These are phyloP conservation scores for Drosophila quadrilineata DNA, from an alignment of 1,140 invertebrate species.

Conservation along the genomic window DNA sequence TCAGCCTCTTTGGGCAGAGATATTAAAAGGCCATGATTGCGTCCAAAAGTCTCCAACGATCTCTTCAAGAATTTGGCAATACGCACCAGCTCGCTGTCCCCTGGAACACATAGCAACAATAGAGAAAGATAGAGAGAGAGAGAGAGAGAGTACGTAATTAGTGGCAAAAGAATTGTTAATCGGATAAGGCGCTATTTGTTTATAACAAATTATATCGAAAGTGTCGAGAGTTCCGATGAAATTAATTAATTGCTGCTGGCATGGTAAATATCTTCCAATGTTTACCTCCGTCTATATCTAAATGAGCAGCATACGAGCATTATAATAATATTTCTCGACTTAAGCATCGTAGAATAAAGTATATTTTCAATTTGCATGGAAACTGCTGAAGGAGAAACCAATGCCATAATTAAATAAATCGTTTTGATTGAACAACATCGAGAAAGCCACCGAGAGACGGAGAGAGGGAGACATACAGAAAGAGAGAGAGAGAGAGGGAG, in stretches of 20 bases:
- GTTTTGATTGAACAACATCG: slow-evolving; percentile 8
- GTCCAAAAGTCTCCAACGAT: slow-evolving; percentile 67
- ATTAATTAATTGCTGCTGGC: slow-evolving; percentile 45
- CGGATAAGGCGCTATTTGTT: slow-evolving; percentile 23
- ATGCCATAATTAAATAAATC: neutral
- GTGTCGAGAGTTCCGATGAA: slow-evolving; percentile 33
- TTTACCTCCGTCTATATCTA: slow-evolving; percentile 31
- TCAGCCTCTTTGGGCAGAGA: slow-evolving; percentile 52
- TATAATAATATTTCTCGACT: too few species aligned
- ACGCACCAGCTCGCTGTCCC: slow-evolving; percentile 62
- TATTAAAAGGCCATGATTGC: slow-evolving; percentile 70
- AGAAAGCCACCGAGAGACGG: neutral
- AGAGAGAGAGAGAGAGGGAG: too few species aligned
- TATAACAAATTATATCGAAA: slow-evolving; percentile 6
- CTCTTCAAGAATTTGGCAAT: slow-evolving; percentile 71
- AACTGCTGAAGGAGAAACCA: slow-evolving; percentile 20
- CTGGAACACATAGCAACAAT: slow-evolving; percentile 28
- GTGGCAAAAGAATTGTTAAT: slow-evolving; percentile 17
- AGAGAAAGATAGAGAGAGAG: too few species aligned
- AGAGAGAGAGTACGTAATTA: slow-evolving; percentile 18
- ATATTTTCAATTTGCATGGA: neutral
- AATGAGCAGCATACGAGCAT: slow-evolving; percentile 21
- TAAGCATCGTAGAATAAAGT: too few species aligned
- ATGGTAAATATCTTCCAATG: slow-evolving; percentile 57
- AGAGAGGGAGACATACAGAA: too few species aligned